A percentile compares a stretch with the other conserved stretches of the same genome.
Conservation (phyloP, 2,797 vertebrate species). For the Phylloscopus collybita region DNA sequence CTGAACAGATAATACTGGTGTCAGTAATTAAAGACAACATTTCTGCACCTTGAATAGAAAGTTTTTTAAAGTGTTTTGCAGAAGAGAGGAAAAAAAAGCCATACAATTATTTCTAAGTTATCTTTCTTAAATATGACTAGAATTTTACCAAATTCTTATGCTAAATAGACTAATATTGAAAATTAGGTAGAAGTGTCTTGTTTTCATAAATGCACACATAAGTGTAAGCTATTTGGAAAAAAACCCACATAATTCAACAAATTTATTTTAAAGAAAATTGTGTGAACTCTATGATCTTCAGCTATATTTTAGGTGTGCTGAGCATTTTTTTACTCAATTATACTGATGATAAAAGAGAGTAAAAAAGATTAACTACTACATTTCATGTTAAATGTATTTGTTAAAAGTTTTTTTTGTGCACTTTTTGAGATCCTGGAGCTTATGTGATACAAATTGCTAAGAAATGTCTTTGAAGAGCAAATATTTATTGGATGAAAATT, state of each 20-base stretch:
- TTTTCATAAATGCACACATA: neutral
- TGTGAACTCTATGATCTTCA: neutral
- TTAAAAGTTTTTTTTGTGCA: too few species aligned
- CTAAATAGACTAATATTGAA: neutral
- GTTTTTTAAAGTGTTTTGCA: neutral
- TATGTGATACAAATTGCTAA: neutral
- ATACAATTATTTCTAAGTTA: neutral
- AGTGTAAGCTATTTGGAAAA: neutral
- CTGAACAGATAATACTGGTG: neutral
- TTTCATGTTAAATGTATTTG: neutral
- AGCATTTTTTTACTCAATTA: neutral
- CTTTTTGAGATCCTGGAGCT: neutral
- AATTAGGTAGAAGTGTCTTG: neutral
- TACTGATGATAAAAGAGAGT: neutral
- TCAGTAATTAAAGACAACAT: neutral
- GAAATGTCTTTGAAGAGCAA: neutral
- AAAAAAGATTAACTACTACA: neutral
- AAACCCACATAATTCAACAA: neutral
- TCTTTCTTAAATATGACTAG: neutral
- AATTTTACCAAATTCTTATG: neutral
- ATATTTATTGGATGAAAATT: neutral
- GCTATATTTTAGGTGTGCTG: neutral
- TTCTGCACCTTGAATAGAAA: neutral
- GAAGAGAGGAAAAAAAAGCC: neutral
- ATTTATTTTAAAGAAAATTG: neutral